Percentiles rank a stretch among this genome's conserved stretches.
Conservation (phyloP, 2,113 vertebrate genomes). For the Pao palembangensis region DNA sequence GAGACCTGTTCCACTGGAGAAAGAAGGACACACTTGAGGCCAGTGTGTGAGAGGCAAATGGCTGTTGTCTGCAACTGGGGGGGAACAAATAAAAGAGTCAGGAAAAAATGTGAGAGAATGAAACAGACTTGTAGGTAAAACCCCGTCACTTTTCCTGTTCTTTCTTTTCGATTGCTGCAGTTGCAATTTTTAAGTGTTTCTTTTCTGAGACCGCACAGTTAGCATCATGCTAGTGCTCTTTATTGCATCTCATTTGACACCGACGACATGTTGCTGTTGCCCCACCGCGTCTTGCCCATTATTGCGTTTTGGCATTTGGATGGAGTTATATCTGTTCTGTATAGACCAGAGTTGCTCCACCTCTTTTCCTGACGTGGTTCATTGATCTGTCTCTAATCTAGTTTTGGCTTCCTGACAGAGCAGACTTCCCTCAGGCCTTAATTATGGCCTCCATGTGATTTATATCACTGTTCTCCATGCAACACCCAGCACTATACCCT, state of each 20-base stretch:
- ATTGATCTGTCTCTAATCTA: conserved; percentile 72
- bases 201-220: conserved; percentile 27
- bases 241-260: conserved; percentile 22
- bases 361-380: conserved; percentile 41
- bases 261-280: neutral
- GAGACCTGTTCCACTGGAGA: conserved; percentile 2
- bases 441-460: conserved; percentile 71
- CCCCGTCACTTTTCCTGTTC: no score
- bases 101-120: conserved; percentile 3
- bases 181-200: conserved; percentile 29
- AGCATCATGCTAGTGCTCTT: conserved; percentile 17
- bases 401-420: conserved; percentile 62
- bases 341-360: conserved; percentile 20
- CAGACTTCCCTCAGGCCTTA: conserved; percentile 72
- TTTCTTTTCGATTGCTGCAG: no score
- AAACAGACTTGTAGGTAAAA: no score
- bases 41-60: conserved; percentile 12
- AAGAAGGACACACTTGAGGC: conserved; percentile 7
- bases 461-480: conserved; percentile 54
- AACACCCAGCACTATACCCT: conserved; percentile 40
- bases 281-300: neutral
- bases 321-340: conserved; percentile 16
- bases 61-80: neutral
- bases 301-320: conserved; percentile 14
- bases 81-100: conserved; percentile 18